Base-by-base conservation (phyloP, 2,113 vertebrate species). In the Madoqua kirkii region DNA sequence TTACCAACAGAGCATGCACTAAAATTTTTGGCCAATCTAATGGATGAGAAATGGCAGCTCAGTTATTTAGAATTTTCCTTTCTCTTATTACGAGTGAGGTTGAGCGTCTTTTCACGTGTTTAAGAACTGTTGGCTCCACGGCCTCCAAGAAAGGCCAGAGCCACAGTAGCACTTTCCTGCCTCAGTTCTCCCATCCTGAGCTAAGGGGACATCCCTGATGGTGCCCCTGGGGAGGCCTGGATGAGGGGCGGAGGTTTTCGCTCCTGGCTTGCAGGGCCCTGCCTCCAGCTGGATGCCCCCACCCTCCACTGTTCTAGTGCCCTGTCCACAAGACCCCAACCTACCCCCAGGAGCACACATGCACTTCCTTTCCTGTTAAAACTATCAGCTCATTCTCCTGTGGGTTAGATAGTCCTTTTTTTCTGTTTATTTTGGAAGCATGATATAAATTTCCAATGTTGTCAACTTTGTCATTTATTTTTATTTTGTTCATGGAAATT, bases 361-460 rank as follows among this genome's bases (percentile, higher is more conserved):
- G 67, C 10, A 40, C n/a, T 23, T 71, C 67, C 93, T 96, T 71
- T 71, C n/a, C 50, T 86, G 31, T 79, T 86, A 52, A 50, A 64
- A 78, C 29, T 90, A 71, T n/a, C 74, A 82, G 87, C n/a, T 67
- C 33, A 78, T 92, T 90, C 74, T 96, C 92, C 57, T 74, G 31
- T 0, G 14, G n/a, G 36, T 33, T 71, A 87, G 23, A 86, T 64
- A 79, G 19, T n/a, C 23, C 83, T n/a, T 91, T 92, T 83, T 9
- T 33, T 62, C 95, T 62, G 86, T 93, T 89, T 89, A 50, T 96
- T 97, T 90, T 93, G 54, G 55, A 88, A 97, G 59, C 33, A 74
- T 55, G 50, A 57, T 74, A 85, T 45, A 94, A 82, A 90, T 85
- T 57, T 27, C 81, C 95, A 97, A 48, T 85, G 54, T 55, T 87